Conservation (phyloP, 64 coral and sea anemone genomes). For the Trachythela sp. region DNA sequence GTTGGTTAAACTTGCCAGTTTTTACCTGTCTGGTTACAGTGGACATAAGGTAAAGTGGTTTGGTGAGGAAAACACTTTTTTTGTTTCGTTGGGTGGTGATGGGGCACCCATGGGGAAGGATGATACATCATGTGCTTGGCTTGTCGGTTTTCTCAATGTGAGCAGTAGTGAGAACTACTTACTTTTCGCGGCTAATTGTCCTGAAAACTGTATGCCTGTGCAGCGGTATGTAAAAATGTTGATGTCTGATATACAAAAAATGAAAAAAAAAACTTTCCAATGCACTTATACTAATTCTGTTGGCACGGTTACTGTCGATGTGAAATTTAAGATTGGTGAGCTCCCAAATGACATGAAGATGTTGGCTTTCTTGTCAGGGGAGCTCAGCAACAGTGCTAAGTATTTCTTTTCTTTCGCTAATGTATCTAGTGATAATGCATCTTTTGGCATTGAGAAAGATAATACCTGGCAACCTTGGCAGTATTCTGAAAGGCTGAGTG, state of each 20-base stretch:
- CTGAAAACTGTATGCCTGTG: conserved; percentile 35
- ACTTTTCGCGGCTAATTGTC: conserved; percentile 31
- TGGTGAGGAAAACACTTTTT: conserved; percentile 36
- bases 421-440: conserved; percentile 36
- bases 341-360: conserved; percentile 52
- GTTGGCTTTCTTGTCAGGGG: conserved; percentile 36
- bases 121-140: conserved; percentile 25
- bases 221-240: conserved; percentile 34
- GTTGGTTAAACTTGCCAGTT: conserved; percentile 28
- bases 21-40: conserved; percentile 41
- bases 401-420: conserved; percentile 43
- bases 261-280: conserved; percentile 21
- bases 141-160: conserved; percentile 30
- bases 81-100: conserved; percentile 43
- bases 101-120: conserved; percentile 41
- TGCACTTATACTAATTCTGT: not conserved
- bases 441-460: conserved; percentile 27
- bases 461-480: conserved; percentile 39
- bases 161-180: conserved; percentile 24
- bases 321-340: conserved; percentile 22
- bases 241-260: conserved; percentile 20
- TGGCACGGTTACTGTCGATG: conserved; percentile 13
- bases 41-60: conserved; percentile 28
- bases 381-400: conserved; percentile 31
- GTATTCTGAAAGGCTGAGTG: conserved; percentile 11